Percentiles rank a stretch among this genome's conserved stretches.
These are phyloP conservation scores for Piliocolobus tephrosceles DNA, from an alignment of 2,113 vertebrate species.

Conservation along the genomic window DNA sequence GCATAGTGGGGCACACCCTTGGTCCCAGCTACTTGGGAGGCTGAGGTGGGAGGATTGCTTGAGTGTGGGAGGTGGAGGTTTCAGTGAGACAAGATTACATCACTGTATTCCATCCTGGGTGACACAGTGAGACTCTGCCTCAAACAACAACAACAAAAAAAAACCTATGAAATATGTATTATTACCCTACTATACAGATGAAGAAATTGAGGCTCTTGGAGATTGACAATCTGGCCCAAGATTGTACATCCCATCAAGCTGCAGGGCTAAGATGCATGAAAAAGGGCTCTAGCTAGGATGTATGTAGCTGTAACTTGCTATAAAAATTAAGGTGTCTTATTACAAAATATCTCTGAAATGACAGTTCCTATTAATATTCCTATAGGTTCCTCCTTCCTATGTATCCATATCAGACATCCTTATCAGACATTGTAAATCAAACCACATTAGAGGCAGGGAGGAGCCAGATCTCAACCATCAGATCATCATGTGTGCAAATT, in stretches of 20 bases:
- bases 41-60: too few species aligned
- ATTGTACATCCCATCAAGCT: neutral
- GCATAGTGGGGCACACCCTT: too few species aligned
- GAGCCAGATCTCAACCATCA: neutral
- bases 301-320: neutral
- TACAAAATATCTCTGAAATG: neutral
- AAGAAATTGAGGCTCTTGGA: neutral
- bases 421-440: neutral
- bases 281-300: neutral
- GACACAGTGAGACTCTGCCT: neutral
- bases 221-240: neutral
- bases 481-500: neutral
- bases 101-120: neutral
- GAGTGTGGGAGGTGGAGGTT: neutral
- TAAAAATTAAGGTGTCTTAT: neutral
- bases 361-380: neutral
- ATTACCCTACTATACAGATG: neutral
- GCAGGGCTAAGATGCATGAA: neutral
- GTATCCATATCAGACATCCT: neutral
- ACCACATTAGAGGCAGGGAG: neutral
- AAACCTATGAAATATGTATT: neutral
- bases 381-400: neutral
- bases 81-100: neutral
- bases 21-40: too few species aligned
- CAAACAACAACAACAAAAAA: neutral